These are phyloP conservation scores for Stramonita haemastoma DNA, from an alignment of 2,888 invertebrate genomes.

Conservation along the genomic window DNA sequence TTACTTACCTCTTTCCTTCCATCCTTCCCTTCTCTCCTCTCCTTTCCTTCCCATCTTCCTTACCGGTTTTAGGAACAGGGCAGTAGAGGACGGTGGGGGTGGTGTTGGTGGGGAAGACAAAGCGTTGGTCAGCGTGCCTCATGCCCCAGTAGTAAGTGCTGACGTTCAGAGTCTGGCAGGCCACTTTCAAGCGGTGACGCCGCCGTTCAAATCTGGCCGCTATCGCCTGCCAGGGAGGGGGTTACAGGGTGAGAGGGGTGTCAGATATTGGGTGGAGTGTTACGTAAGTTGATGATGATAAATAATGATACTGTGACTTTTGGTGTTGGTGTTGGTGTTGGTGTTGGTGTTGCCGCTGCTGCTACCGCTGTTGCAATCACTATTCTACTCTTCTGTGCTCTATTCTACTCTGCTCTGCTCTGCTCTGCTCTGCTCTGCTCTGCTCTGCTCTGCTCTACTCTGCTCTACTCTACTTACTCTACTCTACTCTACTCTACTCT, in stretches of 20 bases:
- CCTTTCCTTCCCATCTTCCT: not conserved
- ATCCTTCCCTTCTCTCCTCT: too few relatives aligned
- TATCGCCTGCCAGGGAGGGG: not conserved
- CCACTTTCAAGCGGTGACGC: not conserved
- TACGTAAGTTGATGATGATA: too few relatives aligned
- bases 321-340: too few relatives aligned
- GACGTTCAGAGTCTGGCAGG: not conserved
- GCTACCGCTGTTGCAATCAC: too few relatives aligned
- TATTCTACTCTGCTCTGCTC: too few relatives aligned
- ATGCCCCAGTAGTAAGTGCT: not conserved
- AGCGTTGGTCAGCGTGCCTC: constrained; percentile 18
- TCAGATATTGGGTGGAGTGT: not conserved
- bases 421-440: too few relatives aligned
- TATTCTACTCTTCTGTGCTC: too few relatives aligned
- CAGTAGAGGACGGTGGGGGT: constrained; percentile 36
- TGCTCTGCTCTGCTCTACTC: too few relatives aligned
- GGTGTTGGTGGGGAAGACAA: constrained; percentile 36
- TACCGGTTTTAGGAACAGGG: constrained; percentile 12
- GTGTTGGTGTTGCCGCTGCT: too few relatives aligned
- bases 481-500: too few relatives aligned
- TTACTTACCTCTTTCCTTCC: not conserved
- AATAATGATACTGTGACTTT: too few relatives aligned
- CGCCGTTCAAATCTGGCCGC: constrained; percentile 12
- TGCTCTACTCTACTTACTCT: too few relatives aligned
- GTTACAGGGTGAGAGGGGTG: not conserved